phyloP scores from a whole-genome alignment of 2,888 invertebrate species.

The Zaprionus lineosus region DNA sequence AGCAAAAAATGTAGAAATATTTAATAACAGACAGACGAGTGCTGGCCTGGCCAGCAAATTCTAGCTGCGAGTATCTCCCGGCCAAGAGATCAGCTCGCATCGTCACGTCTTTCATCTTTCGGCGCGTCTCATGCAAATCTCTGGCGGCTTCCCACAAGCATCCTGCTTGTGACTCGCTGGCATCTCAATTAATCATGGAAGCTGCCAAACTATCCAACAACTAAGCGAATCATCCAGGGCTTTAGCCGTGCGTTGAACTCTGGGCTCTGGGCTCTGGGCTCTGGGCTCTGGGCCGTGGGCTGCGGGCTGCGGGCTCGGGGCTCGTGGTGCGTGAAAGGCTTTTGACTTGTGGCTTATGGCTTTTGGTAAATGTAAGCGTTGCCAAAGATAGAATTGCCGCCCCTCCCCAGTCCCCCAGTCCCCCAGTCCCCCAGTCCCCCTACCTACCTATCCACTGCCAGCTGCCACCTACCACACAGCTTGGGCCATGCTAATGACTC shows the following conservation, averaged over 20 bases:
- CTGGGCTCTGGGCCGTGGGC: slow-evolving; percentile 64
- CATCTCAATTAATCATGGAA: slow-evolving; percentile 53
- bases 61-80: background rate
- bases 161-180: slow-evolving; percentile 49
- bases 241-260: slow-evolving; percentile 59
- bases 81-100: too few species aligned
- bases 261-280: slow-evolving; percentile 19
- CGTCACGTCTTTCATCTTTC: slow-evolving; percentile 17
- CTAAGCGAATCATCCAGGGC: slow-evolving; percentile 5
- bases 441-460: too few species aligned
- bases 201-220: slow-evolving; percentile 27
- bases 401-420: too few species aligned
- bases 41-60: slow-evolving; percentile 29
- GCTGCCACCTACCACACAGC: too few species aligned
- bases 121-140: slow-evolving; percentile 63
- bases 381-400: slow-evolving; percentile 44
- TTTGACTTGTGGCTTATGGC: slow-evolving; percentile 48
- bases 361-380: background rate
- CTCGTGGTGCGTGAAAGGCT: slow-evolving; percentile 48
- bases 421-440: too few species aligned
- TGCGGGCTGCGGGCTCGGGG: slow-evolving; percentile 28
- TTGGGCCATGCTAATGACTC: slow-evolving; percentile 44
- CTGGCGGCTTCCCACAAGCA: slow-evolving; percentile 42
- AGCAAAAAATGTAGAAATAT: slow-evolving; percentile 47
- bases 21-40: slow-evolving; percentile 36